Evolutionary conservation across 2,113 vertebrate species (phyloP).

Genomic region (Scomber japonicus): DNA sequence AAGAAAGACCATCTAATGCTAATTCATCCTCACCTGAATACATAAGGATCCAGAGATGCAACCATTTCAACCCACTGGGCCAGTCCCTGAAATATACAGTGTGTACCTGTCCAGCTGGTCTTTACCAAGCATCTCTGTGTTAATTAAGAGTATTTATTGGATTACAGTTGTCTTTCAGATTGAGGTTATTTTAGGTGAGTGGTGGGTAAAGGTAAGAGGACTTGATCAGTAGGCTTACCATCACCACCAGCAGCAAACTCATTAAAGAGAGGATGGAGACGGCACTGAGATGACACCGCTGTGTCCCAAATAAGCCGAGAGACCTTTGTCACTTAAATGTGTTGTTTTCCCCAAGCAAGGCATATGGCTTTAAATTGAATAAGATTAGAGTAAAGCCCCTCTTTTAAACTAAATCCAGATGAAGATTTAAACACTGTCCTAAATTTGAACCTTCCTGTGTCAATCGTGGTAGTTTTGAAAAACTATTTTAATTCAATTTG

Average conservation of each 20-base stretch:
- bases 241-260: background rate
- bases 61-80: background rate
- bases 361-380: background rate
- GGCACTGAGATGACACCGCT: background rate
- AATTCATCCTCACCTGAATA: background rate
- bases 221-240: constrained; percentile 5
- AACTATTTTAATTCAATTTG: background rate
- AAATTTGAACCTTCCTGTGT: background rate
- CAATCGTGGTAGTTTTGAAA: background rate
- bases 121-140: constrained; percentile 32
- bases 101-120: constrained; percentile 18
- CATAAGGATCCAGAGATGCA: constrained; percentile 6
- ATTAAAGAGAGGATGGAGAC: background rate
- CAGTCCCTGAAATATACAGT: constrained; percentile 21
- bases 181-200: constrained; percentile 39
- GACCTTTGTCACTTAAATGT: background rate
- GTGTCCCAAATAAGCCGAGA: background rate
- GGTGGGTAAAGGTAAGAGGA: constrained; percentile 37
- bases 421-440: background rate
- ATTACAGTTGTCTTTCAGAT: constrained; percentile 52
- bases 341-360: background rate
- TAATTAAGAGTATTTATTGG: constrained; percentile 40
- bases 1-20: background rate
- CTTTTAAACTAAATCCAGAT: background rate
- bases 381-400: background rate